phyloP scores from a whole-genome alignment of 1,140 invertebrate species.

The Drosophila elegans region DNA sequence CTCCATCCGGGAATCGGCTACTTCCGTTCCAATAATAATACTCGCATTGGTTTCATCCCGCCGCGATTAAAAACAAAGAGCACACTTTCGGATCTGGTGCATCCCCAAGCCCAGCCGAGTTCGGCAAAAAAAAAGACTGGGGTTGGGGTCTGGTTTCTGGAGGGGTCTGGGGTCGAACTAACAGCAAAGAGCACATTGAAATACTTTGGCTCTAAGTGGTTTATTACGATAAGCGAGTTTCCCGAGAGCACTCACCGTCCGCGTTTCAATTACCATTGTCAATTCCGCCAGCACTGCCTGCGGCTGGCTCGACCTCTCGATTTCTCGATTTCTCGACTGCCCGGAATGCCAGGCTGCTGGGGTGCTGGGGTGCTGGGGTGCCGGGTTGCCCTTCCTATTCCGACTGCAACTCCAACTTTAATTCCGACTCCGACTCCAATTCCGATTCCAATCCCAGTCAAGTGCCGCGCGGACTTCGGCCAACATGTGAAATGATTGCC shows the following conservation, averaged over 20 bases:
- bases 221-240: constrained; percentile 71
- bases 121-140: no score
- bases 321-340: no score
- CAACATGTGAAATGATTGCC: constrained; percentile 56
- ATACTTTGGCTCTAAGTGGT: constrained; percentile 68
- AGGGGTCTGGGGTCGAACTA: not conserved
- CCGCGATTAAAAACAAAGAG: constrained; percentile 68
- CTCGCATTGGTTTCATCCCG: constrained; percentile 76
- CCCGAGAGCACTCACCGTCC: constrained; percentile 59
- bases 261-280: constrained; percentile 78
- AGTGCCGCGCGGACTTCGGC: constrained; percentile 38
- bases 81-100: not conserved
- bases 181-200: constrained; percentile 8
- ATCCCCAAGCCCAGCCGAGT: constrained; percentile 1
- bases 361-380: not conserved
- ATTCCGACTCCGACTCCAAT: not conserved
- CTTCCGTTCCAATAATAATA: constrained; percentile 75
- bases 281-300: constrained; percentile 41
- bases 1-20: constrained; percentile 27
- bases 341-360: not conserved
- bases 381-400: not conserved
- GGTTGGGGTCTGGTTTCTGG: no score
- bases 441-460: constrained; percentile 29
- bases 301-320: not conserved
- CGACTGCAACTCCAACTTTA: not conserved